Base-by-base conservation (phyloP, 2,888 invertebrate genomes). In the Trilocha varians region DNA sequence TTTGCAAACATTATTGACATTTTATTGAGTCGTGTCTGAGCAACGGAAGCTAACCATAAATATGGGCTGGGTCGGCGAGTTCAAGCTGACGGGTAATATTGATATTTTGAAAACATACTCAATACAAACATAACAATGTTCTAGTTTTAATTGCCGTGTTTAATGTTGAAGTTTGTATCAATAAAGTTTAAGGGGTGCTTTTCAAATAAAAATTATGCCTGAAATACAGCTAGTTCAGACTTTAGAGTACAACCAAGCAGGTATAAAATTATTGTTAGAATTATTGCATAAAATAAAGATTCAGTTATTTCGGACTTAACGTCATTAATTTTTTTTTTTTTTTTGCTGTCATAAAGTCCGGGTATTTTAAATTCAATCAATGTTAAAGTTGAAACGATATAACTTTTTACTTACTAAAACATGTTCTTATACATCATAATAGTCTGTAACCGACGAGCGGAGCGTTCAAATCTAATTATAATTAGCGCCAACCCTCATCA, bases 11-110 rank as follows among this genome's bases (percentile, higher is more conserved):
- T 64, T 67, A 58, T 70, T 72, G 74, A 70, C 66, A 67, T 59
- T 62, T 70, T 72, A 77, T 74, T 69, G 71, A 74, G 69, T 67
- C 62, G 61, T 65, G 65, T 59, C 57, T 52, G 45, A 52, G 57
- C 55, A 53, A 50, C 65, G 69, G 66, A 68, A 70, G 59, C 57
- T 51, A 64, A 57, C 64, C 65, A 60, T 69, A 62, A 71, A 70
- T 65, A 65, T 61, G 58, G 54, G 48, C 55, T 50, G 46, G 39
- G 44, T 50, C 48, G 44, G 45, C 25, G 11, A 11, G 25, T 9
- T 25, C 25, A 25, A 25, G 8, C 25, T 25, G 25, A 25, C 25
- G 16, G 25, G 25, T 25, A 9, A 2, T 25, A 25, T 25, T 25
- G 4, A 35, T 35, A 35, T 25, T 25, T 25, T 3, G 11, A 25